A percentile compares a stretch with the other conserved stretches of the same genome.
Evolutionary conservation across 2,888 invertebrate species (phyloP).

Genomic region (Poecilus cupreus): DNA sequence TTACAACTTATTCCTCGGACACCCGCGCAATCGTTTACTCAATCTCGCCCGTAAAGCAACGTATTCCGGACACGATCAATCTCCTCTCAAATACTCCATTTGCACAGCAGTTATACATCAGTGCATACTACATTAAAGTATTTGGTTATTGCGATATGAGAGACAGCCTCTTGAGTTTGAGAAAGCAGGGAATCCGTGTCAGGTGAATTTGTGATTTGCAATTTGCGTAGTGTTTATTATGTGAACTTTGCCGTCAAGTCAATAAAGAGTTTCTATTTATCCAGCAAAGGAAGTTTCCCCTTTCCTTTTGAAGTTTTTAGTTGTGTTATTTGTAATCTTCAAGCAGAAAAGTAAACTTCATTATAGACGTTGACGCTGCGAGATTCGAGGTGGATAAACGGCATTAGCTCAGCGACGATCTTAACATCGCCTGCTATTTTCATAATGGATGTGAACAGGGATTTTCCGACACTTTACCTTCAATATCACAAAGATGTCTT

Average conservation of each 20-base stretch:
- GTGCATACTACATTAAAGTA: too few species aligned
- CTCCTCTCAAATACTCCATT: too few species aligned
- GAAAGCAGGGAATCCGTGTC: not conserved
- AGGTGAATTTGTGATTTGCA: not conserved
- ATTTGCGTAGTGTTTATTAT: not conserved
- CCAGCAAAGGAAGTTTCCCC: not conserved
- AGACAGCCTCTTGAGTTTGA: too few species aligned
- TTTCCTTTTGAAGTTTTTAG: not conserved
- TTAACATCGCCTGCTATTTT: not conserved
- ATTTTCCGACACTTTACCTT: not conserved
- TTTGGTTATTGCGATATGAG: too few species aligned
- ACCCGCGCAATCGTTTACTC: too few species aligned
- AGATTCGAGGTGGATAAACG: not conserved
- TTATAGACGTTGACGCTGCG: not conserved
- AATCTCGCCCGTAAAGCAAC: too few species aligned
- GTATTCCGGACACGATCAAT: too few species aligned
- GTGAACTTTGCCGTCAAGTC: not conserved
- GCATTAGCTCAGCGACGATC: not conserved
- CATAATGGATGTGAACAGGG: not conserved
- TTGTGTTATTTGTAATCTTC: slow-evolving; percentile 12
- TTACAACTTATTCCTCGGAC: too few species aligned
- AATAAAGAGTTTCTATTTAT: not conserved
- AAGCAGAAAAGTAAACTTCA: not conserved
- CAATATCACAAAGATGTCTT: not conserved
- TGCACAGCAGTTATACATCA: too few species aligned